These are phyloP conservation scores for Progne subis DNA, from an alignment of 2,113 vertebrate genomes.

Conservation along the genomic window DNA sequence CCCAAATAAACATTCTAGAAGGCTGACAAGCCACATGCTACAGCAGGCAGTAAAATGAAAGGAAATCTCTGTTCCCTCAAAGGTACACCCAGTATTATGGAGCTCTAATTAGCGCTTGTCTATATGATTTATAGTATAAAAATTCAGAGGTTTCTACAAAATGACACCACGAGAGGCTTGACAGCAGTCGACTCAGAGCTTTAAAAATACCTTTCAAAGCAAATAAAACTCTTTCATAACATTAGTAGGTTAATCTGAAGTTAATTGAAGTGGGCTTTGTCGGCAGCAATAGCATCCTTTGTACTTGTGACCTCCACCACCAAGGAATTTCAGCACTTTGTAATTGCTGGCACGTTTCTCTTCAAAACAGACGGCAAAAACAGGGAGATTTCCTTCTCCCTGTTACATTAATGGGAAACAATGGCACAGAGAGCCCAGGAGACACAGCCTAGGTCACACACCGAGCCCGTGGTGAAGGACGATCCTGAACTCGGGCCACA, in stretches of 20 bases:
- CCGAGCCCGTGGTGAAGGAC: fast-evolving
- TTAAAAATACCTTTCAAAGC: conserved; percentile 15
- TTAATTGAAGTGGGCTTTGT: conserved; percentile 40
- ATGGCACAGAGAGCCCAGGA: not conserved
- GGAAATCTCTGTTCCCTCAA: not conserved
- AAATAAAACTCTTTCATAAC: conserved; percentile 9
- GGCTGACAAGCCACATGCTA: not conserved
- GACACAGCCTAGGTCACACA: not conserved
- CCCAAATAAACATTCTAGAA: not conserved
- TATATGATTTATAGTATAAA: not conserved
- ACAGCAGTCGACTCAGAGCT: not conserved
- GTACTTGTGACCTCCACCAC: not conserved
- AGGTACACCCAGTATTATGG: not conserved
- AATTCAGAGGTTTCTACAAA: not conserved
- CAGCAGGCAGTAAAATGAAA: not conserved
- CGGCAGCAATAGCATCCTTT: conserved; percentile 18
- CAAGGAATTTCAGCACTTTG: not conserved
- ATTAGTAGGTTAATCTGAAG: conserved; percentile 29
- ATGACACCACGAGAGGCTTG: not conserved
- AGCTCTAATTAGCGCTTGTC: not conserved
- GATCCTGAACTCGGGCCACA: not conserved
- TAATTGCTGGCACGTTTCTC: not conserved
- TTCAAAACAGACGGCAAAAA: not conserved
- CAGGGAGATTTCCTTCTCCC: not conserved
- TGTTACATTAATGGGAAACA: not conserved